These are phyloP conservation scores for Dendropsophus ebraccatus DNA, from an alignment of 2,113 vertebrate genomes.

Conservation along the genomic window DNA sequence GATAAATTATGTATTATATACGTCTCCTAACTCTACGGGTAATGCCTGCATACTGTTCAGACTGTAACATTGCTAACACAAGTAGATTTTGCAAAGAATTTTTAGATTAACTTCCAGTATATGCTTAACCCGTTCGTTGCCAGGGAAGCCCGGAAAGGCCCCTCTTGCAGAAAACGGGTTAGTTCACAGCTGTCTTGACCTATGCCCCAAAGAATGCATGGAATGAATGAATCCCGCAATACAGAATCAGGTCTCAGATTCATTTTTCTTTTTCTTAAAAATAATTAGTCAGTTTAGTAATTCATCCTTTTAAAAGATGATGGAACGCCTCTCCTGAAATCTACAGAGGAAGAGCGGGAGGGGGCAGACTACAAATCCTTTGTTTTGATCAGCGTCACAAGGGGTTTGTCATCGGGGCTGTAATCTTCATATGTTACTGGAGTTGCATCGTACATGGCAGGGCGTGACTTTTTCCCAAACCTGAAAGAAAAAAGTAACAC, in stretches of 20 bases:
- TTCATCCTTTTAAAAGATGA: slow-evolving; percentile 82
- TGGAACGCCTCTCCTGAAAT: slow-evolving; percentile 9
- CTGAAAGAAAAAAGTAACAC: slow-evolving; percentile 66
- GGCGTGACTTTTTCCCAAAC: slow-evolving; percentile 96
- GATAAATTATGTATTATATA: slow-evolving; percentile 74
- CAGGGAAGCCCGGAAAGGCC: not conserved
- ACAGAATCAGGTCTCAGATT: slow-evolving; percentile 68
- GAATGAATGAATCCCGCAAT: slow-evolving; percentile 30
- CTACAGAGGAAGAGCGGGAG: slow-evolving; percentile 41
- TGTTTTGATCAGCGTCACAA: slow-evolving; percentile 98
- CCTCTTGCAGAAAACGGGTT: slow-evolving; percentile 48
- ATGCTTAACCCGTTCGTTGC: slow-evolving; percentile 36
- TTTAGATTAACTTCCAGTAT: not conserved
- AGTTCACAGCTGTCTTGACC: slow-evolving; percentile 10
- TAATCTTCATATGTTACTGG: slow-evolving; percentile 97
- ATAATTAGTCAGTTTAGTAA: slow-evolving; percentile 78
- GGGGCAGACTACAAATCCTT: slow-evolving; percentile 94
- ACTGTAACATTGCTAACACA: slow-evolving; percentile 53
- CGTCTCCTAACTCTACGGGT: slow-evolving; percentile 78
- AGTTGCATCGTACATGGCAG: slow-evolving; percentile 96
- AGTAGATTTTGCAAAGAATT: slow-evolving; percentile 26
- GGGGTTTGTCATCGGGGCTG: slow-evolving; percentile 95
- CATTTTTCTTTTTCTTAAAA: slow-evolving; percentile 80
- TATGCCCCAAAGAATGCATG: slow-evolving; percentile 20
- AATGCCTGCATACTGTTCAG: slow-evolving; percentile 71